These are phyloP conservation scores for Sterrhoptilus dennistouni DNA, from an alignment of 2,113 vertebrate genomes.

Conservation along the genomic window DNA sequence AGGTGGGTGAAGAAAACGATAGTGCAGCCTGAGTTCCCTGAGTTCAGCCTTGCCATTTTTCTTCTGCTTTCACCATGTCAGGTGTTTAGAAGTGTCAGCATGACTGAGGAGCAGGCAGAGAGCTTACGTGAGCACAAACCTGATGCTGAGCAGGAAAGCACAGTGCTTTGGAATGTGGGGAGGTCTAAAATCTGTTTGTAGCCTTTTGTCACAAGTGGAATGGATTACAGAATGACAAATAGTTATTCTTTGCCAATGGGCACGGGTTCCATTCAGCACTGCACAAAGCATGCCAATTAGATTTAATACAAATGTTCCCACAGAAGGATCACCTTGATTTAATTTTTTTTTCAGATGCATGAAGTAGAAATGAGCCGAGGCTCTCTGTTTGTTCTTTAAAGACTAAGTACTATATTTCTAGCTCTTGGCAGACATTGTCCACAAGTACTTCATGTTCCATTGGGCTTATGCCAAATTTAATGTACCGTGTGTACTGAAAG, in stretches of 20 bases:
- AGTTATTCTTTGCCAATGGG: not conserved
- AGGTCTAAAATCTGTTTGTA: slow-evolving; percentile 4
- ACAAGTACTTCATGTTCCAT: slow-evolving; percentile 61
- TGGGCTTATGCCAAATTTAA: slow-evolving; percentile 50
- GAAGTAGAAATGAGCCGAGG: slow-evolving; percentile 24
- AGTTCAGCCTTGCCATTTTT: not conserved
- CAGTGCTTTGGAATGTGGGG: not conserved
- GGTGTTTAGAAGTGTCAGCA: not conserved
- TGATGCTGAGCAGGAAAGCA: not conserved
- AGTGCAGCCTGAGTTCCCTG: not conserved
- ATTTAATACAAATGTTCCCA: not conserved
- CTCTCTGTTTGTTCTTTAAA: slow-evolving; percentile 64
- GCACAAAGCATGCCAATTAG: not conserved
- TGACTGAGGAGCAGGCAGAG: not conserved
- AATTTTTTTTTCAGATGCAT: slow-evolving; percentile 20
- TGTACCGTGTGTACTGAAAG: slow-evolving; percentile 62
- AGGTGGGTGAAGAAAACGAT: not conserved
- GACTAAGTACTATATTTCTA: slow-evolving; percentile 51
- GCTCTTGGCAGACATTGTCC: slow-evolving; percentile 65
- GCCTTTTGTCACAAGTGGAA: slow-evolving; percentile 11
- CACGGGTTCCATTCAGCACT: not conserved
- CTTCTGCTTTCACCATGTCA: not conserved
- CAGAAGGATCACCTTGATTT: slow-evolving; percentile 59
- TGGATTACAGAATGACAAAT: slow-evolving; percentile 1
- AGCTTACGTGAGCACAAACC: not conserved